phyloP scores from a whole-genome alignment of 2,113 vertebrate genomes.

The Carassius carassius region DNA sequence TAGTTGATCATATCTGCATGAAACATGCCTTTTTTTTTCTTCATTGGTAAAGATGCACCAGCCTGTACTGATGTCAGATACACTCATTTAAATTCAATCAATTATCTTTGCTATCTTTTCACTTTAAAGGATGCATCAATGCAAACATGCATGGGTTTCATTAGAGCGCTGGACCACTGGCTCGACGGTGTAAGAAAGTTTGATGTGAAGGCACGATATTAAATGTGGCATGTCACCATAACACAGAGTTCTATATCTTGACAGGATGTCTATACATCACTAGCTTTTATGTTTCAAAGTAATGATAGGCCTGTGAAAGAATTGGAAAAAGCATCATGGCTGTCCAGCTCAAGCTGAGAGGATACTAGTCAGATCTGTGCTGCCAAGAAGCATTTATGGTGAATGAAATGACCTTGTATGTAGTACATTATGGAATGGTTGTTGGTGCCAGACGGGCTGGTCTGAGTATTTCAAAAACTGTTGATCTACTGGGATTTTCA shows the following conservation, averaged over 20 bases:
- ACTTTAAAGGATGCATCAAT: not conserved
- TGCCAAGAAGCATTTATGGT: not conserved
- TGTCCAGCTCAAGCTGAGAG: constrained; percentile 7
- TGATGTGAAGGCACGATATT: constrained; percentile 50
- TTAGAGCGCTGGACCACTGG: not conserved
- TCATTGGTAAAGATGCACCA: constrained; percentile 3
- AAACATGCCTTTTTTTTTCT: not conserved
- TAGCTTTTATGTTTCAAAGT: constrained; percentile 48
- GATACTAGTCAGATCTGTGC: not conserved
- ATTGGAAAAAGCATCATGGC: constrained; percentile 13
- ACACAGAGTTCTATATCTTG: constrained; percentile 42
- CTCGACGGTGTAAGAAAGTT: not conserved
- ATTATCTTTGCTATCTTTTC: too few species aligned
- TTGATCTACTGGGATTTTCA: too few species aligned
- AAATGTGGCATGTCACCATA: constrained; percentile 47
- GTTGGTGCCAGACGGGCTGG: too few species aligned
- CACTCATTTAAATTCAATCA: not conserved
- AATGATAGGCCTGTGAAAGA: constrained; percentile 28
- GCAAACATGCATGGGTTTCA: not conserved
- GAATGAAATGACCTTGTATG: not conserved
- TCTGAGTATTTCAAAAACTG: too few species aligned
- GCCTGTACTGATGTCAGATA: not conserved
- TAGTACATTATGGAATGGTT: too few species aligned
- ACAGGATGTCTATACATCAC: constrained; percentile 48
- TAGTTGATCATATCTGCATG: constrained; percentile 22